Evolutionary conservation across 2,888 invertebrate species (phyloP).

Genomic region (Trileptium ribeirensis): DNA sequence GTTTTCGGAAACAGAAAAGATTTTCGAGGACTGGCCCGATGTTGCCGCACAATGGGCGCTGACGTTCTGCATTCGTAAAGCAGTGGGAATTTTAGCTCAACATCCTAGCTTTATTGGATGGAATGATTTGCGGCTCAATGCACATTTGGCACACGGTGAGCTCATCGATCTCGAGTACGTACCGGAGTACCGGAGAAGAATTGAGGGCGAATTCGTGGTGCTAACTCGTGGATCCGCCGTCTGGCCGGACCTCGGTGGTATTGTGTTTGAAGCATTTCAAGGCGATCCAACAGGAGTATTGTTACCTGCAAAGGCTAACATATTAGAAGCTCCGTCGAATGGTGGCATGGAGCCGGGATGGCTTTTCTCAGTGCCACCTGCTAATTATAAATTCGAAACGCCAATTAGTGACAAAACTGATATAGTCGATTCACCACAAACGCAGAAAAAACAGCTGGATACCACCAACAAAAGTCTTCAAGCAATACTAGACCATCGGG

Average conservation of each 20-base stretch:
- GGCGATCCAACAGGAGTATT: neutral
- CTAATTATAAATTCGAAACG: too few relatives aligned
- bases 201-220: neutral
- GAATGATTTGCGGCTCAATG: conserved; percentile 9
- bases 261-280: neutral
- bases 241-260: neutral
- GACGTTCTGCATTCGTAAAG: neutral
- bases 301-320: neutral
- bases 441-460: too few relatives aligned
- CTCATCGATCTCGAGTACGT: neutral
- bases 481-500: too few relatives aligned
- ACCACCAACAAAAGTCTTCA: too few relatives aligned
- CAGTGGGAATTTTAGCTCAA: neutral
- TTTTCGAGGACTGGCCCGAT: neutral
- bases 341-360: neutral
- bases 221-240: conserved; percentile 1
- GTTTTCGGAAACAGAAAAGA: neutral
- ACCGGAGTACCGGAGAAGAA: neutral
- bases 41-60: neutral
- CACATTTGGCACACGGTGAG: neutral
- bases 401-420: too few relatives aligned
- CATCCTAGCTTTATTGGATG: neutral
- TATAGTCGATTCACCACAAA: too few relatives aligned
- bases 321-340: neutral
- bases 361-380: neutral